Conservation (phyloP, 2,888 invertebrate species). For the Heliothis peltigera region DNA sequence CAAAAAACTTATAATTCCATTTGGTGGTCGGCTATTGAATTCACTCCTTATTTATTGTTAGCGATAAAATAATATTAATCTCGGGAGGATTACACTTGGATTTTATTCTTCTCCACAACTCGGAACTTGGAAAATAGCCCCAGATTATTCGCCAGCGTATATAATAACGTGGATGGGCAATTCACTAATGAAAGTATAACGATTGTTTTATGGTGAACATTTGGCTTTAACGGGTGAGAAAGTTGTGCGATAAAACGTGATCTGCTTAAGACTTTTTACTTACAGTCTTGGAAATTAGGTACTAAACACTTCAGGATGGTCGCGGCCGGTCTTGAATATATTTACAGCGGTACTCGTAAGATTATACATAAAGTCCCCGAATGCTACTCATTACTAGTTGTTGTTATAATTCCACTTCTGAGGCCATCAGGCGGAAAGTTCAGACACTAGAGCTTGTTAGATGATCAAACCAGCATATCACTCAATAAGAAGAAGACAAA, state of each 20-base stretch:
- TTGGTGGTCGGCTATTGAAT: constrained; percentile 85
- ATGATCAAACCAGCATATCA: too few species aligned
- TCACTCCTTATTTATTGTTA: constrained; percentile 88
- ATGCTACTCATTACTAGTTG: too few species aligned
- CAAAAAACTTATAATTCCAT: constrained; percentile 88
- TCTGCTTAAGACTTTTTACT: constrained; percentile 65
- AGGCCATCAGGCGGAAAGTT: too few species aligned
- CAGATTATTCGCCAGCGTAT: constrained; percentile 74
- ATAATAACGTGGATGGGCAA: constrained; percentile 76
- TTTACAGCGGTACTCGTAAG: constrained; percentile 43
- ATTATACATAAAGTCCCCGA: constrained; percentile 48
- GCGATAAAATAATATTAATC: constrained; percentile 90
- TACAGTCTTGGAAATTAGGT: constrained; percentile 61
- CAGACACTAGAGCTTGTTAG: too few species aligned
- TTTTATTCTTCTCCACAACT: constrained; percentile 86
- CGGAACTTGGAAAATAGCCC: constrained; percentile 83
- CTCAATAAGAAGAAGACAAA: too few species aligned
- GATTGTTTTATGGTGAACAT: constrained; percentile 68
- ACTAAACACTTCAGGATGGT: constrained; percentile 59
- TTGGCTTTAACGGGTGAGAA: constrained; percentile 63
- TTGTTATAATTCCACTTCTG: too few species aligned
- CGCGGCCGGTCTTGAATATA: constrained; percentile 55
- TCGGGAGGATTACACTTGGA: constrained; percentile 85
- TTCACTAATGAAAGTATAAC: constrained; percentile 69
- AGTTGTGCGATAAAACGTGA: constrained; percentile 68